A percentile compares a stretch with the other conserved stretches of the same genome.
Conservation (phyloP, 1,140 invertebrate species). For the Tribolium castaneum region DNA sequence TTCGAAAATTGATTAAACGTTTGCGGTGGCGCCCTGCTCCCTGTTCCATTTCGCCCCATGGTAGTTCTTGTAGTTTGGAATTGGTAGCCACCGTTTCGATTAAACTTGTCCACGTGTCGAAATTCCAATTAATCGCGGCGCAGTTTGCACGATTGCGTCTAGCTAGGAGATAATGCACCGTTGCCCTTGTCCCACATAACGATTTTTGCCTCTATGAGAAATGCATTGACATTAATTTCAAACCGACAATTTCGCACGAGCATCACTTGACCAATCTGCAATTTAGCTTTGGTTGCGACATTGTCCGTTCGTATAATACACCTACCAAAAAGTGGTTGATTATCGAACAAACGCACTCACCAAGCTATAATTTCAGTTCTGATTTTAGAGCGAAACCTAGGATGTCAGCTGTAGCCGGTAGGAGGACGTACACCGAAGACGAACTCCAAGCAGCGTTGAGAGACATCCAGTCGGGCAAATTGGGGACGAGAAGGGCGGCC, state of each 20-base stretch:
- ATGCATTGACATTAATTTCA: slow-evolving; percentile 51
- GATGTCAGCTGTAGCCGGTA: slow-evolving; percentile 69
- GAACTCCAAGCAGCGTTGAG: slow-evolving; percentile 89
- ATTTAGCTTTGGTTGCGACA: slow-evolving; percentile 20
- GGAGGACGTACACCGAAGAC: slow-evolving; percentile 89
- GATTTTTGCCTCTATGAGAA: slow-evolving; percentile 50
- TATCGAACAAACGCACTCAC: slow-evolving; percentile 47
- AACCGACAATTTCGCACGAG: slow-evolving; percentile 32
- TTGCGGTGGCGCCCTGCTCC: background rate
- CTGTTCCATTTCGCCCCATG: too few species aligned
- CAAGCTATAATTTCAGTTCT: slow-evolving; percentile 62
- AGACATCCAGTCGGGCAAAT: slow-evolving; percentile 91
- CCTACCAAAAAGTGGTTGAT: background rate
- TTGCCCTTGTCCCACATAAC: slow-evolving; percentile 52
- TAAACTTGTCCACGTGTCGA: slow-evolving; percentile 22
- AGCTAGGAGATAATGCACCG: slow-evolving; percentile 28
- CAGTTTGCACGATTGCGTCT: slow-evolving; percentile 22
- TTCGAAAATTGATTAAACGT: background rate
- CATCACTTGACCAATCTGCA: slow-evolving; percentile 29
- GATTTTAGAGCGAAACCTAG: slow-evolving; percentile 72
- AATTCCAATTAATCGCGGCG: slow-evolving; percentile 24
- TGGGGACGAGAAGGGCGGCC: slow-evolving; percentile 91
- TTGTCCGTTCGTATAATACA: background rate
- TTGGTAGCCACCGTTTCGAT: background rate
- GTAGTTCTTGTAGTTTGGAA: background rate